phyloP scores from a whole-genome alignment of 2,113 vertebrate species.

The Vidua macroura region DNA sequence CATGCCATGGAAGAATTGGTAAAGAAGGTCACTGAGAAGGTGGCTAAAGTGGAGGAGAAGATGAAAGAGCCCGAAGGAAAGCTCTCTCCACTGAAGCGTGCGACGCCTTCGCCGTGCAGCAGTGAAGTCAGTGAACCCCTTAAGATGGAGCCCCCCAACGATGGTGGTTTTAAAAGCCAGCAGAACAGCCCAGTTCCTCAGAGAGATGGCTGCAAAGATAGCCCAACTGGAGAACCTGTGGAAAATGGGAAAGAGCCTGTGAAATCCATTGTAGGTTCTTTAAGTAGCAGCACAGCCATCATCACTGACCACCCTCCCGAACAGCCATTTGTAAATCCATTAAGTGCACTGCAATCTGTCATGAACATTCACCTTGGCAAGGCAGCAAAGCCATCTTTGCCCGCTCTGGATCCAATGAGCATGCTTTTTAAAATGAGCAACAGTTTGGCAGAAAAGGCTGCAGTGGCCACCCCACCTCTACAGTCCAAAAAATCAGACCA shows the following conservation, averaged over 20 bases:
- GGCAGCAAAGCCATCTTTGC: slow-evolving; percentile 94
- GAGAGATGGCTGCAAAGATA: slow-evolving; percentile 81
- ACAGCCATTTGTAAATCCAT: slow-evolving; percentile 96
- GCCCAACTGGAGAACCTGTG: slow-evolving; percentile 74
- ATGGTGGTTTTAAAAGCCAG: slow-evolving; percentile 81
- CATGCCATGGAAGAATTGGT: slow-evolving; percentile 98
- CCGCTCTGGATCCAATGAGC: slow-evolving; percentile 96
- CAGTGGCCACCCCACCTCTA: slow-evolving; percentile 88
- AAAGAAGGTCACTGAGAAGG: slow-evolving; percentile 97
- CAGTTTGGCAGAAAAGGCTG: slow-evolving; percentile 95
- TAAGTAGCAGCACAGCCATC: slow-evolving; percentile 92
- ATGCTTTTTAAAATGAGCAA: slow-evolving; percentile 99
- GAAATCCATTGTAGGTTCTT: slow-evolving; percentile 75
- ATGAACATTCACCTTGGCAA: slow-evolving; percentile 99
- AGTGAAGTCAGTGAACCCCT: slow-evolving; percentile 86
- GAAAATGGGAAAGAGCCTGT: slow-evolving; percentile 88
- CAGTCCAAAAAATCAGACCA: slow-evolving; percentile 92
- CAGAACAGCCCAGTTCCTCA: slow-evolving; percentile 78
- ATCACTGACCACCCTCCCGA: slow-evolving; percentile 97
- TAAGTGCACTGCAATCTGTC: slow-evolving; percentile 97
- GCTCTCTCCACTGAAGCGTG: slow-evolving; percentile 82
- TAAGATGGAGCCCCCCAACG: slow-evolving; percentile 81
- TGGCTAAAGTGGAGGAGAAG: slow-evolving; percentile 95
- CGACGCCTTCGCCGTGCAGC: slow-evolving; percentile 88
- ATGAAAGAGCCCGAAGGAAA: slow-evolving; percentile 86